Base-by-base conservation (phyloP, 1,140 invertebrate genomes). In the Hermetia illucens region DNA sequence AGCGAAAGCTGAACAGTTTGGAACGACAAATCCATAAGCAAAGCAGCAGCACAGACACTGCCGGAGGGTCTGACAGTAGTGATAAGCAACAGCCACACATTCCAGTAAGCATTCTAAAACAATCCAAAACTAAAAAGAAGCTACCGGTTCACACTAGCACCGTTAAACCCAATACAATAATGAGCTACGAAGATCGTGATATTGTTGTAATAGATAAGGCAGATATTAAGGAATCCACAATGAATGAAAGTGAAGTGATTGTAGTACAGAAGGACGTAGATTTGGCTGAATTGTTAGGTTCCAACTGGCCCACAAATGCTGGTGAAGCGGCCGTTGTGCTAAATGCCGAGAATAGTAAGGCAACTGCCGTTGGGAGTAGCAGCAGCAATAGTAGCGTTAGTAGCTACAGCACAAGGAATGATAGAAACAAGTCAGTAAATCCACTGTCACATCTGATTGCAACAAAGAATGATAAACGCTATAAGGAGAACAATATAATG, bases 221-320 rank as follows among this genome's bases (percentile, higher is more conserved):
- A 1, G 49, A 50, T 24, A 51, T 51, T 27, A 39, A 52, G 41
- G 50, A 59, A 36, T 41, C 51, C 0, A 61, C 58, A 18, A 60
- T 53, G 32, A 57, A 63, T 40, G 62, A 65, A 21, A 48, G 43
- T 22, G 55, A 54, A 37, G 51, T 57, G 44, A 51, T 58, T 44
- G 42, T 56, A 51, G 56, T 53, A 12, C 35, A 38, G 8, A 27
- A 51, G 29, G 45, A 48, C 17, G 47, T 62, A 10, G 59, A 65
- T 43, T 49, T 65, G 32, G 53, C 52, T 19, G 62, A 63, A 38
- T 43, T 60, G 4, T 50, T 64, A 19, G 61, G 58, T 10, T 39
- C 40, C 6, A 49, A 51, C 21, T 64, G 62, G 61, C 45, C 55
- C 9, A 52, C 39, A 18, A 51, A 39, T 18, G 50, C 53, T 2